Base-by-base conservation (phyloP, 2,888 invertebrate species). In the Pelosia muscerda region DNA sequence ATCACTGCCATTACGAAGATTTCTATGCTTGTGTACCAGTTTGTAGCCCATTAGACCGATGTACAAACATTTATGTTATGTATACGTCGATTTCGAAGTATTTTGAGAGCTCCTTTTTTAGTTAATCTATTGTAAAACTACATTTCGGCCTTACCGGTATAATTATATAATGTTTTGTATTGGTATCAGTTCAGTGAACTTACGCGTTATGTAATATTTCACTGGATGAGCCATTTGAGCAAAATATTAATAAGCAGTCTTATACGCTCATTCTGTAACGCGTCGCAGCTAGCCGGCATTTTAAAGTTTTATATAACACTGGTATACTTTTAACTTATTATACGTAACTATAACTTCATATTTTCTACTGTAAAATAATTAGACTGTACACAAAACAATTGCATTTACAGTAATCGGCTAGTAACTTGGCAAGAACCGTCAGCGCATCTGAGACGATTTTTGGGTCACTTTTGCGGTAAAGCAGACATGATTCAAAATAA, bases 1-100 rank as follows among this genome's bases (percentile, higher is more conserved):
- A 73, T 76, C 85, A 85, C 85, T 85, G 86, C 86, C 81, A 76
- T 76, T 77, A 68, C 28, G 66, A 15, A 81, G 69, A 54, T 68
- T 73, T 76, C n/a, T 80, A 74, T 72, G 74, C 71, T 81, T 78
- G 73, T 76, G 73, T 28, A 76, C 76, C 72, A 65, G 71, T 70
- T 73, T 73, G 66, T 75, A 74, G 71, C 66, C 76, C 66, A 75
- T 71, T 77, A 63, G 79, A 75, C 66, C 49, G 65, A 56, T 19
- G 63, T 76, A 73, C 72, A 74, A 74, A 75, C 69, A 70, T 64
- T 71, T 38, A 73, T 68, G 66, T 62, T 74, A 23, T 53, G 8
- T 42, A 58, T 31, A 38, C 26, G 26, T 58, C 57, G 13, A 63
- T 63, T n/a, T 26, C 25, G 26, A 63, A 38, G 55, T 63, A 22